These are phyloP conservation scores for Clinocottus analis DNA, from an alignment of 2,113 vertebrate species.

Conservation along the genomic window DNA sequence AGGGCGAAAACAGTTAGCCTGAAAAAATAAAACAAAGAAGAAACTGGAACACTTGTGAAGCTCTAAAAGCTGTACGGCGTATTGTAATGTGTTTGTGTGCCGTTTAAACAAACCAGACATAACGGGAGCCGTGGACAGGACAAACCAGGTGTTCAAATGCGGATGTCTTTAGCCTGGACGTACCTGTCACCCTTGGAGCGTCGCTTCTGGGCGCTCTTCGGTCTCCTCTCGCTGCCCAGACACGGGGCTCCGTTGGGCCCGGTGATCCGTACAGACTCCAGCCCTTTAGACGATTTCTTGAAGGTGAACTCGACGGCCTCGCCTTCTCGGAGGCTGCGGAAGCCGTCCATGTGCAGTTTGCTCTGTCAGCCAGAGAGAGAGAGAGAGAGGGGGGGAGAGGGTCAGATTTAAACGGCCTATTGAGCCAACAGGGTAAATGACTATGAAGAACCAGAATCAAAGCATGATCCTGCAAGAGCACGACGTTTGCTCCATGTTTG, in stretches of 20 bases:
- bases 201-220: slow-evolving; percentile 91
- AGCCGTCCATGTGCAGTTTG: slow-evolving; percentile 97
- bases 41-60: too few species aligned
- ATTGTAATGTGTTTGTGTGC: background rate
- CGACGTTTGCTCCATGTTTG: too few species aligned
- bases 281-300: slow-evolving; percentile 91
- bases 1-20: too few species aligned
- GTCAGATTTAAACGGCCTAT: background rate
- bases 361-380: slow-evolving; percentile 83
- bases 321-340: slow-evolving; percentile 94
- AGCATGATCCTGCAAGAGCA: background rate
- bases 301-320: slow-evolving; percentile 94
- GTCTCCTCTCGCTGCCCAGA: slow-evolving; percentile 89
- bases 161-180: slow-evolving; percentile 20
- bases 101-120: background rate
- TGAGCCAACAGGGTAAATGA: background rate
- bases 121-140: background rate
- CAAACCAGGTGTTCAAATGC: background rate
- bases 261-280: slow-evolving; percentile 90
- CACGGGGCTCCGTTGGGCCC: slow-evolving; percentile 90
- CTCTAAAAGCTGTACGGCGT: background rate
- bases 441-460: too few species aligned
- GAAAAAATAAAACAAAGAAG: too few species aligned
- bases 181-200: slow-evolving; percentile 91
- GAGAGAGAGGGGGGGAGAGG: too few species aligned